Conservation (phyloP, 2,113 vertebrate genomes). For the Regulus satrapa region DNA sequence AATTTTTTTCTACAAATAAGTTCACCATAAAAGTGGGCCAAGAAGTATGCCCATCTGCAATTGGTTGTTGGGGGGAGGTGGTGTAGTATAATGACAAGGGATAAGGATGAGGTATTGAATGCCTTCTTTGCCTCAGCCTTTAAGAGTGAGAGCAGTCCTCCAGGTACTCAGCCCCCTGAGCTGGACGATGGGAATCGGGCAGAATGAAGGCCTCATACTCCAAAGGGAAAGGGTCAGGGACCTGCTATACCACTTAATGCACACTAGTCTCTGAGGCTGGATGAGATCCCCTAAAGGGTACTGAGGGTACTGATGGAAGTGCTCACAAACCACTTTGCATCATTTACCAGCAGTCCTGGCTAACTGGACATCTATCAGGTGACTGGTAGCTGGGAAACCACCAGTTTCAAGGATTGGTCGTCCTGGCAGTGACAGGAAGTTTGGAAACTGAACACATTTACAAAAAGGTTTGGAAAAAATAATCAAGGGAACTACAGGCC, state of each 20-base stretch:
- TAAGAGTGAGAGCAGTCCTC: background rate
- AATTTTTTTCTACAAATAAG: background rate
- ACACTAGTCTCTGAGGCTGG: background rate
- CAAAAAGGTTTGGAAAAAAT: background rate
- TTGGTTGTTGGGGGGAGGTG: background rate
- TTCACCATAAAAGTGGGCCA: background rate
- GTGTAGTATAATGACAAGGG: background rate
- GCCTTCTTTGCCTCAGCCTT: background rate
- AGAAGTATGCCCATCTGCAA: background rate
- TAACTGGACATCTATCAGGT: rapidly evolving
- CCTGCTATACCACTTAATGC: rapidly evolving
- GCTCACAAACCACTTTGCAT: background rate
- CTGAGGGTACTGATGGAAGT: background rate
- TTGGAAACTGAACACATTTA: background rate
- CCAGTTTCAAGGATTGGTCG: background rate
- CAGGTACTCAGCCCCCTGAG: background rate
- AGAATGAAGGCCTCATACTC: background rate
- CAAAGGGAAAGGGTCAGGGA: background rate
- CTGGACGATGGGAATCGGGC: background rate
- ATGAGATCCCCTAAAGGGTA: background rate
- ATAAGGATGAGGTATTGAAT: background rate
- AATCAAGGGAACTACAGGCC: background rate
- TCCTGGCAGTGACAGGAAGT: background rate
- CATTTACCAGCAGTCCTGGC: background rate
- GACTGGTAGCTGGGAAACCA: background rate